Conservation (phyloP, 2,888 invertebrate genomes). For the Tenthredo scrophulariae region DNA sequence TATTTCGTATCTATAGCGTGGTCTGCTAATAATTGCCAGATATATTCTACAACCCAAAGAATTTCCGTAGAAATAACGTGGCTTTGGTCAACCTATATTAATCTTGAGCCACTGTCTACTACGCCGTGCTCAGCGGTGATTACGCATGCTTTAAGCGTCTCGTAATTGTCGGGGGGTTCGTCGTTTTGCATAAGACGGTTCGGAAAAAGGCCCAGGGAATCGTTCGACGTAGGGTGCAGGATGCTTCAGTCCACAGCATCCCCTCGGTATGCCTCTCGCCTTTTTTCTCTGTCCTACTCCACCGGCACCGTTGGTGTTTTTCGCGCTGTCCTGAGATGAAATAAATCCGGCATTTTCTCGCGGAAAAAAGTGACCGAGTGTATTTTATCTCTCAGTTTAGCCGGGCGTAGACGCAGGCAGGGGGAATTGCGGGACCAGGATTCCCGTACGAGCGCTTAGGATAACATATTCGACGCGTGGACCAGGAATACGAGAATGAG, state of each 20-base stretch:
- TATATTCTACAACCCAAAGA: not conserved
- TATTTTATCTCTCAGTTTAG: slow-evolving; percentile 52
- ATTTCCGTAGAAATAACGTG: slow-evolving; percentile 21
- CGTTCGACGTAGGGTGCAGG: not conserved
- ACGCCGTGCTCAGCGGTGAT: slow-evolving; percentile 25
- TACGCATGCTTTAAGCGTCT: slow-evolving; percentile 29
- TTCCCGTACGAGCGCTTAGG: slow-evolving; percentile 44
- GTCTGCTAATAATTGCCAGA: not conserved
- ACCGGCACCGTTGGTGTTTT: slow-evolving; percentile 8
- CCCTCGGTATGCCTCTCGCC: not conserved
- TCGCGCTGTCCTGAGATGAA: slow-evolving; percentile 40
- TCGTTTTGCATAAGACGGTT: slow-evolving; percentile 48
- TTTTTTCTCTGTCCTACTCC: not conserved
- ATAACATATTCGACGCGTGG: slow-evolving; percentile 53
- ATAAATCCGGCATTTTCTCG: slow-evolving; percentile 40
- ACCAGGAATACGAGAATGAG: slow-evolving; percentile 49
- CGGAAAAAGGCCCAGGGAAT: slow-evolving; percentile 6
- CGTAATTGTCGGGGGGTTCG: slow-evolving; percentile 37
- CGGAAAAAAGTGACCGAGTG: slow-evolving; percentile 45
- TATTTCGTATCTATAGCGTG: not conserved
- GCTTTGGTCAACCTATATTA: slow-evolving; percentile 37
- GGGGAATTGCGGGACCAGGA: slow-evolving; percentile 25
- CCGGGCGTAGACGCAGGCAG: slow-evolving; percentile 11
- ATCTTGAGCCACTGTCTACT: slow-evolving; percentile 15
- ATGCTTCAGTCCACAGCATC: not conserved